Evolutionary conservation across 2,113 vertebrate species (phyloP).

Genomic region (Emberiza fucata): DNA sequence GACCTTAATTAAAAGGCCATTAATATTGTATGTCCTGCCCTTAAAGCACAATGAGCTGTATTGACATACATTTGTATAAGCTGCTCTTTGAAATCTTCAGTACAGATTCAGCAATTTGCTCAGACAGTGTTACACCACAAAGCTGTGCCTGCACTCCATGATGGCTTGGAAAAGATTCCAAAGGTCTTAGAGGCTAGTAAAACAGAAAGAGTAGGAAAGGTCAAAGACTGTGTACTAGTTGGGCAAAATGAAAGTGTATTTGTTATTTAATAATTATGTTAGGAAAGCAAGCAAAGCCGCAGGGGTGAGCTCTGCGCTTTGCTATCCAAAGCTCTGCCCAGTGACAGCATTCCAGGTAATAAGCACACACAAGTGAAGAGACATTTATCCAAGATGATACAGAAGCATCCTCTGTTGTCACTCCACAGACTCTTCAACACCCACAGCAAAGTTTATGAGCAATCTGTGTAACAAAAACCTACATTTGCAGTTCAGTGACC

Average conservation of each 20-base stretch:
- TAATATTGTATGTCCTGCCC: neutral
- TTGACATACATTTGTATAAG: conserved; percentile 8
- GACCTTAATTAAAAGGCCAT: conserved; percentile 34
- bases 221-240: neutral
- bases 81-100: neutral
- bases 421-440: neutral
- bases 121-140: neutral
- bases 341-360: neutral
- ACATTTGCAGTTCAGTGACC: neutral
- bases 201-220: conserved; percentile 17
- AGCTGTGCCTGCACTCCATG: neutral
- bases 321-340: neutral
- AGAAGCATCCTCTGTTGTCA: neutral
- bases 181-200: neutral
- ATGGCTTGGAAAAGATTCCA: neutral
- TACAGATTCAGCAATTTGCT: neutral
- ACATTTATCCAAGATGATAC: neutral
- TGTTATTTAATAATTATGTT: conserved; percentile 30
- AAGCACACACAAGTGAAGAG: neutral
- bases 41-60: neutral
- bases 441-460: neutral
- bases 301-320: neutral
- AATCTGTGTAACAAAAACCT: neutral
- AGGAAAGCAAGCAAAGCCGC: neutral
- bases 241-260: neutral